Evolutionary conservation across 1,140 invertebrate genomes (phyloP), one percentile per base, ranked within the genome.

Genomic region (Drosophila littoralis): DNA sequence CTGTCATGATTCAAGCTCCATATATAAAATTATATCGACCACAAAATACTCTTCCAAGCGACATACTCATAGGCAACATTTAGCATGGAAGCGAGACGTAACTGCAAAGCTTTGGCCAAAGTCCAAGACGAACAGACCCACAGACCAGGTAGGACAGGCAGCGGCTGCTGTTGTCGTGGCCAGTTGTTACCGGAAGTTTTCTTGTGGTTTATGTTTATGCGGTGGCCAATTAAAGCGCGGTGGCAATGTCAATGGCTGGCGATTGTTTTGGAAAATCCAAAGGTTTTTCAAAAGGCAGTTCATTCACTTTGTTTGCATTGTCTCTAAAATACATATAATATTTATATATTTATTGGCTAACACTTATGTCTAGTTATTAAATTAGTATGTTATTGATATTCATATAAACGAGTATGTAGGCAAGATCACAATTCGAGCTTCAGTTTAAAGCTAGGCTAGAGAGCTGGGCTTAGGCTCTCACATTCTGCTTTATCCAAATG

Each of bases 401-500:
- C 22, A 36, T 36, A 66, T 64, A 7, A 9, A 55, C 22, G 35
- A 45, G 17, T 59, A 58, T 58, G 45, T 13, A 12, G 54, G 60
- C 69, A 76, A 65, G 43, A 88, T 89, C 84, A 89, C 85, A 90
- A 73, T 75, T 73, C 12, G 69, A 63, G 83, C 55, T 63, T 68
- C 64, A 61, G 63, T 54, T 46, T 66, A 48, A 28, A 36, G 35
- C 15, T 13, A 33, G 8, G 45, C 8, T n/a, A 28, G 3, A 28
- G 6, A 33, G 38, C n/a, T 1, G 8, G 9, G 46, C 8, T 45
- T 85, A 91, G 15, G 79, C 71, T 15, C 79, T 51, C n/a, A 91
- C 51, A 52, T 85, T 83, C 48, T 79, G 78, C 45, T 59, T 77
- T 8, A 95, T 94, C 94, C 94, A 94, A 8, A 80, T 63, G 7